These are phyloP conservation scores for Lamprotornis superbus DNA, from an alignment of 2,113 vertebrate genomes.

Conservation along the genomic window DNA sequence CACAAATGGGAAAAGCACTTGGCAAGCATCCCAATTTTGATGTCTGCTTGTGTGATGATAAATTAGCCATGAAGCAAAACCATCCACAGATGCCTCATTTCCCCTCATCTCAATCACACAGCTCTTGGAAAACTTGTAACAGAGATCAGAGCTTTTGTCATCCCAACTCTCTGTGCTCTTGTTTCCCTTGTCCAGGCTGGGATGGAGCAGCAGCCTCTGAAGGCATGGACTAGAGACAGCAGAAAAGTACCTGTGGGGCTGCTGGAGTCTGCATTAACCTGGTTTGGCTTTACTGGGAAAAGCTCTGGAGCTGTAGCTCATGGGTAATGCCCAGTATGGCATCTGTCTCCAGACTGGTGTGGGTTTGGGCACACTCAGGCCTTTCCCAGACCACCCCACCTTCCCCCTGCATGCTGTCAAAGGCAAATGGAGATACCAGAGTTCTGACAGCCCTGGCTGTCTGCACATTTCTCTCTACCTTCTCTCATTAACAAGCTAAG, in stretches of 20 bases:
- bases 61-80: not conserved
- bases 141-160: not conserved
- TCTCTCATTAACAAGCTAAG: constrained; percentile 8
- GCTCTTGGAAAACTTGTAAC: not conserved
- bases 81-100: not conserved
- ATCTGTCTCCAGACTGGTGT: not conserved
- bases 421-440: not conserved
- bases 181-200: not conserved
- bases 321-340: not conserved
- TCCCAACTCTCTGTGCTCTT: not conserved
- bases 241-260: not conserved
- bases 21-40: not conserved
- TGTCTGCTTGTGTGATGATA: not conserved
- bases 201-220: not conserved
- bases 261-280: not conserved
- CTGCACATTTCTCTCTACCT: not conserved
- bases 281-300: not conserved
- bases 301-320: not conserved
- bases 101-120: not conserved
- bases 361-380: not conserved
- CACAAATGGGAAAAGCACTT: not conserved
- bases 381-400: not conserved
- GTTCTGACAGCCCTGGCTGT: not conserved
- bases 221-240: not conserved
- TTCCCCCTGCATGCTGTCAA: not conserved